These are phyloP conservation scores for Neodiprion lecontei DNA, from an alignment of 1,140 invertebrate species.

Conservation along the genomic window DNA sequence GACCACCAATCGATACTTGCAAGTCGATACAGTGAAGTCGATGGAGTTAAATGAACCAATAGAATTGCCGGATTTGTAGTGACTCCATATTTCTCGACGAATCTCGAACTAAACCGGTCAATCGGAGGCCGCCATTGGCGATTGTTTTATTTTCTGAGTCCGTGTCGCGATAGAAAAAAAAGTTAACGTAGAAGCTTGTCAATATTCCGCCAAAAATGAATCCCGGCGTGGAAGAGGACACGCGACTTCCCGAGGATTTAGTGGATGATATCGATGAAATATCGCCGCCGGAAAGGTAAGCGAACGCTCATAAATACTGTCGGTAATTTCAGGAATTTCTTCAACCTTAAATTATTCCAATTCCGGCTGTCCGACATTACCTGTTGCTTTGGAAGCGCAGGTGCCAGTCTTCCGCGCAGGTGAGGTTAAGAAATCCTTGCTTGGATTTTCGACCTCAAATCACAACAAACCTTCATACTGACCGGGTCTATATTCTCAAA, in stretches of 20 bases:
- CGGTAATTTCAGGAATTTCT: neutral
- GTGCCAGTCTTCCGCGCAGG: constrained; percentile 25
- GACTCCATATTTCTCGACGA: neutral
- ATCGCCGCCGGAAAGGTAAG: constrained; percentile 38
- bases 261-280: constrained; percentile 29
- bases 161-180: constrained; percentile 28
- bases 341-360: neutral
- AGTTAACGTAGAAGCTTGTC: constrained; percentile 3
- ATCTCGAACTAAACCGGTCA: constrained; percentile 23
- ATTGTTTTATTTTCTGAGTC: constrained; percentile 24
- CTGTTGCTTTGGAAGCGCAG: constrained; percentile 31
- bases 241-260: constrained; percentile 23
- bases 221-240: constrained; percentile 30
- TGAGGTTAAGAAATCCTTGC: constrained; percentile 36
- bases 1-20: no score
- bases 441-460: neutral
- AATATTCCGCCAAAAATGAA: constrained; percentile 41
- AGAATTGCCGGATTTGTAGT: neutral
- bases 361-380: constrained; percentile 13
- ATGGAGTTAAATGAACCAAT: constrained; percentile 22
- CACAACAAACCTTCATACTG: neutral
- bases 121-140: constrained; percentile 23
- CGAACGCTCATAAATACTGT: neutral
- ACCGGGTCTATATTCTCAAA: neutral
- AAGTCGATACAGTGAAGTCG: neutral